Conservation (phyloP, 2,888 invertebrate species). For the Junonia oenone region DNA sequence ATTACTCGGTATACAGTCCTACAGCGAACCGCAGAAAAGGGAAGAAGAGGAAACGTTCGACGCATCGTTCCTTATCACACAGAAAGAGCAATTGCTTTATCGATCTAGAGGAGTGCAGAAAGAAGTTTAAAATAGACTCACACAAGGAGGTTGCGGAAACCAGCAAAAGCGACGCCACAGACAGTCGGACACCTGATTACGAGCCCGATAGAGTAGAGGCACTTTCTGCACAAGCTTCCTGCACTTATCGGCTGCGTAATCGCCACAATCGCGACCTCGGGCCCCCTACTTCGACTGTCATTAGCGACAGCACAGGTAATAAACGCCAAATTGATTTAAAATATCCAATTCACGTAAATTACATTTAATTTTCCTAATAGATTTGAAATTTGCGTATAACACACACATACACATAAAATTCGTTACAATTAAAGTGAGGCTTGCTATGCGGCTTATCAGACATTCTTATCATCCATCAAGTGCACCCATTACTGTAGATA, state of each 20-base stretch:
- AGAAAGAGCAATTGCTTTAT: slow-evolving; percentile 58
- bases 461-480: slow-evolving; percentile 60
- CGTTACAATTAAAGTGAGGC: slow-evolving; percentile 25
- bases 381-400: not conserved
- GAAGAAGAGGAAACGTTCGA: slow-evolving; percentile 68
- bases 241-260: slow-evolving; percentile 54
- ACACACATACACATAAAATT: not conserved
- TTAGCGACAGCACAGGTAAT: slow-evolving; percentile 62
- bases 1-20: slow-evolving; percentile 73
- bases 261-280: slow-evolving; percentile 54
- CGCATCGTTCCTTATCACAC: slow-evolving; percentile 60
- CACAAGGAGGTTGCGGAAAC: slow-evolving; percentile 55
- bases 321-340: not conserved
- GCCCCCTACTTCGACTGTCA: slow-evolving; percentile 58
- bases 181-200: slow-evolving; percentile 44
- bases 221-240: slow-evolving; percentile 40
- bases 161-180: slow-evolving; percentile 41
- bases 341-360: not conserved
- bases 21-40: slow-evolving; percentile 64
- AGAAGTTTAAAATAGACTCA: slow-evolving; percentile 78
- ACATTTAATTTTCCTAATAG: not conserved
- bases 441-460: slow-evolving; percentile 47
- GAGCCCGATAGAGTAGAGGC: slow-evolving; percentile 52
- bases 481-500: slow-evolving; percentile 58
- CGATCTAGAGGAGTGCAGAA: slow-evolving; percentile 58